These are phyloP conservation scores for Apodemus speciosus DNA, from an alignment of 2,113 vertebrate genomes.

Conservation along the genomic window DNA sequence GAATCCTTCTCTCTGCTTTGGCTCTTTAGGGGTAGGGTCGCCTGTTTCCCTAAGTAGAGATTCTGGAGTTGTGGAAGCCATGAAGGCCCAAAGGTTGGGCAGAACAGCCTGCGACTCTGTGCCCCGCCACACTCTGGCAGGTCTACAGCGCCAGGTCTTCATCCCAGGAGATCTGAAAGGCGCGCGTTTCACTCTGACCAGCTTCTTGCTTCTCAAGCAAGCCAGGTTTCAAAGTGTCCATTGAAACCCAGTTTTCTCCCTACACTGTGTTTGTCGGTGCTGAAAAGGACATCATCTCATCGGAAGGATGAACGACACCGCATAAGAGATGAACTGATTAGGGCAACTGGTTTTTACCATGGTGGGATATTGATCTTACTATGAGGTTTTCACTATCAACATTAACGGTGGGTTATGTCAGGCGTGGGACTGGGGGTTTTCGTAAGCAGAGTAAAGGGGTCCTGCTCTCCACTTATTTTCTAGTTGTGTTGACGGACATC, in stretches of 20 bases:
- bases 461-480: neutral
- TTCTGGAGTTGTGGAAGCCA: neutral
- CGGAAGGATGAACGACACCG: neutral
- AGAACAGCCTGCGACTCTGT: rapidly evolving
- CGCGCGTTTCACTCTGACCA: neutral
- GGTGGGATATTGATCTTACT: neutral
- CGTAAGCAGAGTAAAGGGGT: neutral
- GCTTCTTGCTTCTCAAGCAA: neutral
- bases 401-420: neutral
- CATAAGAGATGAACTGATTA: neutral
- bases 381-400: neutral
- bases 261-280: rapidly evolving
- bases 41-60: neutral
- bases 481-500: neutral
- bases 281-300: neutral
- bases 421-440: neutral
- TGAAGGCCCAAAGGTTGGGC: too few relatives aligned
- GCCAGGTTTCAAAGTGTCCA: neutral
- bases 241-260: neutral
- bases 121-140: rapidly evolving
- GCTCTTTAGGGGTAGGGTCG: neutral
- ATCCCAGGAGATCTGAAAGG: neutral
- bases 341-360: neutral
- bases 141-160: neutral
- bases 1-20: neutral